Evolutionary conservation across 1,140 invertebrate species (phyloP).

Genomic region (Himalopsyche phryganea): DNA sequence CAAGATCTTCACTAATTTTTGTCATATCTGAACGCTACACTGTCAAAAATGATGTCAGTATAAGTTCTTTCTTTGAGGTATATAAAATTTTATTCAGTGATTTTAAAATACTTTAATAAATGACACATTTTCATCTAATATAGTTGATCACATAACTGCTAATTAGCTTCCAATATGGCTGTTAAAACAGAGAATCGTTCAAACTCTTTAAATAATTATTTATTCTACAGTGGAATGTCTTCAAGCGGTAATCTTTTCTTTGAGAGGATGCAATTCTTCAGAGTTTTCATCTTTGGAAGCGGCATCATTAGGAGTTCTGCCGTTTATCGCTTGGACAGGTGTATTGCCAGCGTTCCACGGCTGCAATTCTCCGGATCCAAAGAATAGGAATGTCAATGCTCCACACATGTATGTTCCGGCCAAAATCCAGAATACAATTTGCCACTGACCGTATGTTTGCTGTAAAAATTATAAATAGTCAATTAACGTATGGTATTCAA

Average conservation of each 20-base stretch:
- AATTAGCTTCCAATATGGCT: no score
- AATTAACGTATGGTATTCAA: no score
- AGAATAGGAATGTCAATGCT: conserved; percentile 62
- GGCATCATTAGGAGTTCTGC: conserved; percentile 45
- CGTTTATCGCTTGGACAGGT: conserved; percentile 34
- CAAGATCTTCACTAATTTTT: no score
- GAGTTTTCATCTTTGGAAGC: conserved; percentile 36
- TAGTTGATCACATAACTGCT: no score
- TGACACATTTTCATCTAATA: no score
- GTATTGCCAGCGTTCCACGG: conserved; percentile 54
- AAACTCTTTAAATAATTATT: no score
- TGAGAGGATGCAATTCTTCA: conserved; percentile 30
- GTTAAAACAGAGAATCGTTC: no score
- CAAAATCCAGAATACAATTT: conserved; percentile 80
- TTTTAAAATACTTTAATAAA: no score
- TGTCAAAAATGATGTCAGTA: no score
- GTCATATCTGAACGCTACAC: no score
- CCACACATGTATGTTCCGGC: conserved; percentile 68
- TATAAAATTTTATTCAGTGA: no score
- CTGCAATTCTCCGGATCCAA: conserved; percentile 71
- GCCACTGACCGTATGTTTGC: conserved; percentile 77
- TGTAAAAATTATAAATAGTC: conserved; percentile 42
- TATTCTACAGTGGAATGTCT: conserved; percentile 2
- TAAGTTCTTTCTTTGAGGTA: no score
- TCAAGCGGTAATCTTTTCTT: conserved; percentile 24